These are phyloP conservation scores for Sebastes nivosus DNA, from an alignment of 2,797 vertebrate genomes.

Conservation along the genomic window DNA sequence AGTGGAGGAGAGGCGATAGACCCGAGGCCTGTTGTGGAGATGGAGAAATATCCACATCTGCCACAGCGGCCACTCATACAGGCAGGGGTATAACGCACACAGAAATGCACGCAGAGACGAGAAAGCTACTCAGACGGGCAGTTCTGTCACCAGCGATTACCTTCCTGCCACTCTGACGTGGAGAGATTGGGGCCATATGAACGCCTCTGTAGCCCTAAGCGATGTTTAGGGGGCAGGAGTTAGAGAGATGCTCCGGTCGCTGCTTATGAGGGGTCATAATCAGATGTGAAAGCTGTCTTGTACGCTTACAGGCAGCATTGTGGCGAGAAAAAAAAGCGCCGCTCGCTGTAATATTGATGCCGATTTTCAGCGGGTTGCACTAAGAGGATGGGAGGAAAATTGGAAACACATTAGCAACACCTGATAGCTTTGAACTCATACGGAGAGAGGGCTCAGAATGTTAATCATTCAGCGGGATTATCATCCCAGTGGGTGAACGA, in stretches of 20 bases:
- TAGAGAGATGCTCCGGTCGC: slow-evolving; percentile 55
- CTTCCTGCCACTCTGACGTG: slow-evolving; percentile 71
- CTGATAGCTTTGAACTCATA: slow-evolving; percentile 73
- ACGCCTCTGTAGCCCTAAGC: slow-evolving; percentile 74
- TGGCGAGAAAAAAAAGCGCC: slow-evolving; percentile 46
- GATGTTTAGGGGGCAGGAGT: slow-evolving; percentile 73
- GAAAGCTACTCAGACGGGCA: slow-evolving; percentile 70
- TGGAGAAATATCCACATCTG: slow-evolving; percentile 64
- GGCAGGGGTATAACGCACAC: slow-evolving; percentile 16
- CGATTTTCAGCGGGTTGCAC: slow-evolving; percentile 66
- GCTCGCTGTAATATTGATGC: slow-evolving; percentile 74
- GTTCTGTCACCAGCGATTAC: slow-evolving; percentile 77
- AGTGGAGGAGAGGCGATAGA: slow-evolving; percentile 47
- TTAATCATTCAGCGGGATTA: slow-evolving; percentile 69
- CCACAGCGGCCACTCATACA: slow-evolving; percentile 49
- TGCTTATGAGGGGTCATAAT: slow-evolving; percentile 78
- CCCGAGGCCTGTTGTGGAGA: slow-evolving; percentile 57
- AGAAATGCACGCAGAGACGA: slow-evolving; percentile 31
- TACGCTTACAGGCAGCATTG: slow-evolving; percentile 77
- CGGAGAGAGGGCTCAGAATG: slow-evolving; percentile 59
- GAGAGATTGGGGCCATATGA: slow-evolving; percentile 76
- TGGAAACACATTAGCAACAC: slow-evolving; percentile 81
- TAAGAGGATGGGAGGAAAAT: slow-evolving; percentile 61
- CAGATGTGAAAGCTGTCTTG: slow-evolving; percentile 82
- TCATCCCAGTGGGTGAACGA: slow-evolving; percentile 49